Evolutionary conservation across 2,888 invertebrate genomes (phyloP).

Genomic region (Melanophora roralis): DNA sequence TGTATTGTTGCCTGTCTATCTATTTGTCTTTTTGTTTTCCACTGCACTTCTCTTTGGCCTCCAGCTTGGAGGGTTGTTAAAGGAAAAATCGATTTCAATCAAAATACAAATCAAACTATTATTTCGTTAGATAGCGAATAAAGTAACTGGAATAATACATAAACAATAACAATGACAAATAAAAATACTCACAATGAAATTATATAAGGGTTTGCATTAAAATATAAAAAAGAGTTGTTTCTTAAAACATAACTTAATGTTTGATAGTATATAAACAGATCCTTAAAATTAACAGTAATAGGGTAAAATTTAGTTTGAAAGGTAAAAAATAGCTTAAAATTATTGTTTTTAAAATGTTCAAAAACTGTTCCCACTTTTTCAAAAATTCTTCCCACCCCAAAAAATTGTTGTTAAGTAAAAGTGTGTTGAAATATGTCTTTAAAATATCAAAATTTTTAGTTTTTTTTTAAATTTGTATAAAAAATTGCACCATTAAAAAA

Average conservation of each 20-base stretch:
- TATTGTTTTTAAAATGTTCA: not conserved
- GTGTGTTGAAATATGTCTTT: not conserved
- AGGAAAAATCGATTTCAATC: conserved; percentile 74
- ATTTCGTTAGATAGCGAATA: not conserved
- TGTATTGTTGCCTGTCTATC: not conserved
- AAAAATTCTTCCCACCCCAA: conserved; percentile 7
- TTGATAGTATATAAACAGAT: no score
- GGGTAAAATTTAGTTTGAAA: not conserved
- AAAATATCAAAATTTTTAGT: no score
- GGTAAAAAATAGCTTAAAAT: not conserved
- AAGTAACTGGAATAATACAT: not conserved
- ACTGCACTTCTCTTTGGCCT: not conserved
- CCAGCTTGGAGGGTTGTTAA: conserved; percentile 58
- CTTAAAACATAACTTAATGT: no score
- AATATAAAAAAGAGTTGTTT: no score
- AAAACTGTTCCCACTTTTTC: conserved; percentile 7
- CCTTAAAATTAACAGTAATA: no score
- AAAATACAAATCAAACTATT: conserved; percentile 29
- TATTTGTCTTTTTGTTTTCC: not conserved
- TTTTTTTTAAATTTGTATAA: no score
- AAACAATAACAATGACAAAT: not conserved
- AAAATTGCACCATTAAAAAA: no score
- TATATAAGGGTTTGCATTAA: not conserved
- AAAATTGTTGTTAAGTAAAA: not conserved
- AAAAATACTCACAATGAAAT: not conserved